Conservation (phyloP, 2,797 vertebrate species). For the Periophthalmus magnuspinnatus region DNA sequence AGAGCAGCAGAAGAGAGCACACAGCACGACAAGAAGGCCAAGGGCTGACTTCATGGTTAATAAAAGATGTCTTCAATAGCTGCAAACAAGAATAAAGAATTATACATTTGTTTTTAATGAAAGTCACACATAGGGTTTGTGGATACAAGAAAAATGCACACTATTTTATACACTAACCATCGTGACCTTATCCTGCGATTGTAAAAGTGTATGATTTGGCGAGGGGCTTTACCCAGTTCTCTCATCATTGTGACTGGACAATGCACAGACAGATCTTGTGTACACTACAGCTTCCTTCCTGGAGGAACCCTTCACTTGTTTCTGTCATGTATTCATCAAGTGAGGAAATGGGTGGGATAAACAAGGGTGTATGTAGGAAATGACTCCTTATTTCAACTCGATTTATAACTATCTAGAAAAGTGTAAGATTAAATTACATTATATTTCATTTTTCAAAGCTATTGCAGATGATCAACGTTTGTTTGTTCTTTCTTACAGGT, state of each 20-base stretch:
- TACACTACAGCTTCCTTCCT: constrained; percentile 48
- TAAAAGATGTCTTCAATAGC: constrained; percentile 23
- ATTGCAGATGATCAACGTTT: background rate
- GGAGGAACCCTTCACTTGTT: constrained; percentile 3
- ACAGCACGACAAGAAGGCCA: constrained; percentile 48
- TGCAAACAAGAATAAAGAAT: constrained; percentile 29
- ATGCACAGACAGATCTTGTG: constrained; percentile 41
- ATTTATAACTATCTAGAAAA: background rate
- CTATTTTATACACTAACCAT: too few relatives aligned
- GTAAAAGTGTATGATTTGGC: background rate
- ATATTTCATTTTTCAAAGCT: background rate
- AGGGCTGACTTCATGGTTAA: constrained; percentile 53
- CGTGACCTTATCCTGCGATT: constrained; percentile 4
- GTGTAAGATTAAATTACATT: background rate
- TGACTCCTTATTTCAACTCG: background rate
- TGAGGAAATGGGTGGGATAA: constrained; percentile 45
- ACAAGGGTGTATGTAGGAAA: constrained; percentile 27
- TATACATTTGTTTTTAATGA: background rate
- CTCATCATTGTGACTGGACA: constrained; percentile 32
- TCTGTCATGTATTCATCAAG: constrained; percentile 11
- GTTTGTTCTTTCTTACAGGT: background rate
- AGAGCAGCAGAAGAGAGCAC: constrained; percentile 65
- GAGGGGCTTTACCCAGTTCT: background rate
- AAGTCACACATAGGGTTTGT: background rate
- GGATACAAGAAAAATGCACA: constrained; percentile 5